Base-by-base conservation (phyloP, 2,113 vertebrate species). In the Callipepla squamata region DNA sequence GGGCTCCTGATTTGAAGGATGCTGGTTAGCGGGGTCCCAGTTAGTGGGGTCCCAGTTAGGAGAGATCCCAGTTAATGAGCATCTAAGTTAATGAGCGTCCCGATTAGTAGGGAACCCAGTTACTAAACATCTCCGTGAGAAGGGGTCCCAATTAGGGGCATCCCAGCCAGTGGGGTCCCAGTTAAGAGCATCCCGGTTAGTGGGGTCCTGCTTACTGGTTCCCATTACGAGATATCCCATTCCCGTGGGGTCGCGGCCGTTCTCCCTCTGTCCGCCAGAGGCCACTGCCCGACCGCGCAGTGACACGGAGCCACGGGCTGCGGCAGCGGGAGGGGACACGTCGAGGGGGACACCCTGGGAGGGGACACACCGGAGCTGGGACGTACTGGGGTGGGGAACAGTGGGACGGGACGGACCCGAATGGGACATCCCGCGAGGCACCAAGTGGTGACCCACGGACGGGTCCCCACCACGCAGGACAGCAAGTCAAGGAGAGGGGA, bases 351-450 rank as follows among this genome's bases (percentile, higher is more conserved):
- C 30, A 14, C 18, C 5, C 63, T 7, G 28, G 19, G 12, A 19
- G 40, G 65, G 30, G 65, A 25, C 44, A 34, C 55, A 20, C 4
- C 21, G 3, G 21, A 22, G 9, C 6, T 8, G 67, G 11, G 61
- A 8, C 5, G 28, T 10, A 5, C 1, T 0, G 0, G n/a, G 11
- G 26, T 36, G 42, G 1, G 53, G 22, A 9, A 26, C 22, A 0
- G 0, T 0, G 2, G 25, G 38, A 2, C 25, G 34, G 55, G 23
- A 32, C 21, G 6, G 8, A 1, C 14, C 26, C 5, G 16, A 9
- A 1, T 38, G 45, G 40, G 50, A 11, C 44, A 13, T 6, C 2
- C 2, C 23, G 6, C 9, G 18, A 26, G 58, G 22, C 58, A 36
- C 58, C 34, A 13, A 13, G 73, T 1, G 4, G 1, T 0, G 45